Conservation (phyloP, 2,797 vertebrate species). For the Macroramphosus scolopax region DNA sequence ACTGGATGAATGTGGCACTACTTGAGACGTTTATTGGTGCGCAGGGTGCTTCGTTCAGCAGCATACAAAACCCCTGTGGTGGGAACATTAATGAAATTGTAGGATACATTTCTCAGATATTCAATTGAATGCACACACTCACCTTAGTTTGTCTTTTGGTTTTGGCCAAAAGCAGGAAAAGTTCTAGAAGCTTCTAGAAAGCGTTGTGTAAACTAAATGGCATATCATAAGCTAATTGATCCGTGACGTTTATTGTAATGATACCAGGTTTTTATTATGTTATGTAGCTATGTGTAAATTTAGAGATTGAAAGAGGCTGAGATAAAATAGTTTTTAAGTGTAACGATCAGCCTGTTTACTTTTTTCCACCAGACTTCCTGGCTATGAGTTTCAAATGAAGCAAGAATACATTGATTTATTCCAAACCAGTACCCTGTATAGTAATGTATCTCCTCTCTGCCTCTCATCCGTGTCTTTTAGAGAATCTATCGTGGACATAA, state of each 20-base stretch:
- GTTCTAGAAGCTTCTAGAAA: slow-evolving; percentile 10
- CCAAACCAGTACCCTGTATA: slow-evolving; percentile 27
- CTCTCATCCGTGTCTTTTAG: slow-evolving; percentile 46
- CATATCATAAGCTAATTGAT: slow-evolving; percentile 48
- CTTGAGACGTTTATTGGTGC: slow-evolving; percentile 4
- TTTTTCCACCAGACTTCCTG: not conserved
- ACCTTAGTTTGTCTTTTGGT: slow-evolving; percentile 27
- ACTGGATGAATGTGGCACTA: slow-evolving; percentile 41
- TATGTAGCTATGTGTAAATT: slow-evolving; percentile 11
- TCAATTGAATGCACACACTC: slow-evolving; percentile 9
- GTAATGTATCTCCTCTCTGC: slow-evolving; percentile 28
- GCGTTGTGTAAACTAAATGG: slow-evolving; percentile 23
- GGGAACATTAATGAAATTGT: slow-evolving; percentile 1
- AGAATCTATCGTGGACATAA: slow-evolving; percentile 44
- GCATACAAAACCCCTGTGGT: slow-evolving; percentile 4
- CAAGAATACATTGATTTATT: slow-evolving; percentile 11
- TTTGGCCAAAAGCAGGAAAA: slow-evolving; percentile 4
- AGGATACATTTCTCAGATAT: not conserved
- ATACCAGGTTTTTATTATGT: slow-evolving; percentile 2
- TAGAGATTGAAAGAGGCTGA: slow-evolving; percentile 7
- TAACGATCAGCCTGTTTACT: slow-evolving; percentile 28
- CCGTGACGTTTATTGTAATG: slow-evolving; percentile 4
- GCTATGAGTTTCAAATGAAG: slow-evolving; percentile 13
- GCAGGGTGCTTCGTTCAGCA: slow-evolving; percentile 20
- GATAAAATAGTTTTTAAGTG: slow-evolving; percentile 12